Base-by-base conservation (phyloP, 35 echinoderm and acorn worm species). In the Apostichopus japonicus region DNA sequence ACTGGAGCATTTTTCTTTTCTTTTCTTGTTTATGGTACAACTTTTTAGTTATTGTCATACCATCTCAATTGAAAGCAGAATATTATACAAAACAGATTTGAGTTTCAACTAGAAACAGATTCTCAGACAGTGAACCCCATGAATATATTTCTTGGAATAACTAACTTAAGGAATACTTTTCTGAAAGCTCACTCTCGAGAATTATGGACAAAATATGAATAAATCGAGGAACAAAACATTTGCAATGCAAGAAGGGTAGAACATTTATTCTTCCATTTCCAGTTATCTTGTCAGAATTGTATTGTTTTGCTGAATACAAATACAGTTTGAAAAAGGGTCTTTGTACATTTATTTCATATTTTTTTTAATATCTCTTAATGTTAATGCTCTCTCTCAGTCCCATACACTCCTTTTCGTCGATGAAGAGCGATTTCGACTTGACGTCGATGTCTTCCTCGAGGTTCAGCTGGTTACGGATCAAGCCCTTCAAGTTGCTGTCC, bases 381-480 rank as follows among this genome's bases (percentile, higher is more conserved):
- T 95, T 96, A 93, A 99, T 96, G 72, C 97, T 99, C 82, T 95
- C 86, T 27, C 97, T 89, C 7, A 99, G 93, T 59, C 95, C 95
- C 97, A 99, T 99, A 59, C 97, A 99, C 93, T 99, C 79, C 6
- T 82, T 87, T 52, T 99, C 92, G 52, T 99, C 97, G 55, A 99
- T 92, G 76, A 92, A 79, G 55, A 99, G 21, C 9, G 97, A 95
- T 72, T 94, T 93, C 23, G 97, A 95, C 86, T 99, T 99, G 77
- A 99, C 89, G 24, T 96, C 97, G 54, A 96, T 99, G 72, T 99
- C 97, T 55, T 99, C 97, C 70, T 99, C 91, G 55, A 99, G 80
- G 58, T 92, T 96, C 33, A 95, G 90, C 92, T 99, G 97, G 79
- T 96, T 94, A 10, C 97, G 93, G 52, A 99, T 99, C 77, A 99